These are phyloP conservation scores for Etia nguti DNA, from an alignment of 2,113 vertebrate genomes.

Conservation along the genomic window DNA sequence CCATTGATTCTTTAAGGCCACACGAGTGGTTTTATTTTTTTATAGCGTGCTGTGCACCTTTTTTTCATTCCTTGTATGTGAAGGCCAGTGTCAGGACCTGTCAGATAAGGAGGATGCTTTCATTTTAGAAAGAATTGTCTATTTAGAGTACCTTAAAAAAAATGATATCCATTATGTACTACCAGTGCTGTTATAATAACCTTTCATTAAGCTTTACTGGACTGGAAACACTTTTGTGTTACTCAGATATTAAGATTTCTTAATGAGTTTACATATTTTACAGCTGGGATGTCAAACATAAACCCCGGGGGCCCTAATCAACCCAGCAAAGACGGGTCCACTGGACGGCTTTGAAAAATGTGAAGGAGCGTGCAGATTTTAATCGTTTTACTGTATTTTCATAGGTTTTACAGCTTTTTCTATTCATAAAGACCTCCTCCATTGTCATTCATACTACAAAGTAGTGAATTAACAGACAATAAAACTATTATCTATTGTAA, in stretches of 20 bases:
- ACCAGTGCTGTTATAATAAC: neutral
- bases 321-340: accelerated
- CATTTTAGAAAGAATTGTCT: neutral
- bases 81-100: neutral
- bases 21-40: neutral
- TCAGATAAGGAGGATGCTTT: neutral
- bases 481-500: neutral
- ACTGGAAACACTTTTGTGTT: neutral
- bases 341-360: neutral
- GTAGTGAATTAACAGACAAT: neutral
- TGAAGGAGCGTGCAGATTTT: neutral
- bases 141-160: neutral
- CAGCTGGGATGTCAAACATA: neutral
- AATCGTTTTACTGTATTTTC: neutral
- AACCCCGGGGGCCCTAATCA: neutral
- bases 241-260: neutral
- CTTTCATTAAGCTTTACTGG: neutral
- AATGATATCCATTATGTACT: neutral
- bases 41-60: neutral
- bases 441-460: neutral
- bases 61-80: neutral
- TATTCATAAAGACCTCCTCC: neutral
- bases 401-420: neutral
- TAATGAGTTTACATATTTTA: neutral
- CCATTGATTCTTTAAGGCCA: neutral